Evolutionary conservation across 2,113 vertebrate genomes (phyloP).

Genomic region (Garra rufa): DNA sequence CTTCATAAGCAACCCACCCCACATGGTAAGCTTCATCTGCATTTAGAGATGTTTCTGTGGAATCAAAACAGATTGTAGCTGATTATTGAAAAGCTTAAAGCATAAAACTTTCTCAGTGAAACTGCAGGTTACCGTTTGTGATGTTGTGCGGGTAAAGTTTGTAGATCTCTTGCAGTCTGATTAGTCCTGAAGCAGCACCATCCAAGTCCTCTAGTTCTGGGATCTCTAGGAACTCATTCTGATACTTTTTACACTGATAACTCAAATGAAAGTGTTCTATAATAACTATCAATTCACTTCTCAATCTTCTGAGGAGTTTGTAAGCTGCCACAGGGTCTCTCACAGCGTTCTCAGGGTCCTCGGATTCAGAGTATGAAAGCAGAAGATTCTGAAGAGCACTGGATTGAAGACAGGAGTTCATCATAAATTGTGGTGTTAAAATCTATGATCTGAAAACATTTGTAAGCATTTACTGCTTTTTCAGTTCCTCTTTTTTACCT

Average conservation of each 20-base stretch:
- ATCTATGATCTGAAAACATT: not conserved
- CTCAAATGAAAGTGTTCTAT: not conserved
- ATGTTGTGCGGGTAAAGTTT: conserved; percentile 45
- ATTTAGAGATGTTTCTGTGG: conserved; percentile 4
- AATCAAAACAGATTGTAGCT: not conserved
- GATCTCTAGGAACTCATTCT: not conserved
- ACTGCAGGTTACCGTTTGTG: not conserved
- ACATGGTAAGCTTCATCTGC: conserved; percentile 35
- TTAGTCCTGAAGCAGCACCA: conserved; percentile 23
- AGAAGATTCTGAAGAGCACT: not conserved
- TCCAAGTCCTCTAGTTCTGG: conserved; percentile 22
- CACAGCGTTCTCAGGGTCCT: not conserved
- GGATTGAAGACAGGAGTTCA: not conserved
- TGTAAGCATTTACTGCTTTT: too few relatives aligned
- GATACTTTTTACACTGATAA: not conserved
- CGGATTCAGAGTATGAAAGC: not conserved
- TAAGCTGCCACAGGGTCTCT: conserved; percentile 47
- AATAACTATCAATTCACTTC: not conserved
- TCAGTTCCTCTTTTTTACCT: too few relatives aligned
- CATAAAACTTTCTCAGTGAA: not conserved
- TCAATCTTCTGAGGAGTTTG: conserved; percentile 43
- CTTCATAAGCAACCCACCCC: conserved; percentile 25
- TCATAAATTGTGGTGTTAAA: not conserved
- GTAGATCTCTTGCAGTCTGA: conserved; percentile 54
- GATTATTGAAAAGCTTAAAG: not conserved